A percentile compares a stretch with the other conserved stretches of the same genome.
Conservation (phyloP, 2,888 invertebrate genomes). For the Troides aeacus region DNA sequence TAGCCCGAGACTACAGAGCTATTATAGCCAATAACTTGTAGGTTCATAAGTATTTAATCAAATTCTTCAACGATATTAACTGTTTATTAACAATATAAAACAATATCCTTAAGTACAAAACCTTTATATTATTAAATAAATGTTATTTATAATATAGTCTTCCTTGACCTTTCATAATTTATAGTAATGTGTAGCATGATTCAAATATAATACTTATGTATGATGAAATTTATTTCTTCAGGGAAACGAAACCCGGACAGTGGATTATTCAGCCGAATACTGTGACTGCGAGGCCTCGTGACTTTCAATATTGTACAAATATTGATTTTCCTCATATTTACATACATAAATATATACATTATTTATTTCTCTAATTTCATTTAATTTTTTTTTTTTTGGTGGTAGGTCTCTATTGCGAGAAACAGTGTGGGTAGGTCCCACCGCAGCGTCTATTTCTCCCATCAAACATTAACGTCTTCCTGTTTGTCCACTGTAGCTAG, state of each 20-base stretch:
- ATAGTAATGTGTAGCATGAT: constrained; percentile 1
- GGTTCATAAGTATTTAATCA: neutral
- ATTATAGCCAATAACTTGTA: neutral
- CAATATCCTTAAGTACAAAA: neutral
- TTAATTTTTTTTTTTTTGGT: too few relatives aligned
- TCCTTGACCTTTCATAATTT: neutral
- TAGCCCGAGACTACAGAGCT: too few relatives aligned
- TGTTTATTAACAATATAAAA: neutral
- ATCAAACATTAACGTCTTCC: too few relatives aligned
- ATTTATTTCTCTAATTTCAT: too few relatives aligned
- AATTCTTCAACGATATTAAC: neutral
- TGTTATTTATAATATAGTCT: neutral
- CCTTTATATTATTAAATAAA: neutral
- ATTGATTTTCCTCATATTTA: neutral
- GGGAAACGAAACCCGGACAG: constrained; percentile 1
- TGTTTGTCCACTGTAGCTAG: too few relatives aligned
- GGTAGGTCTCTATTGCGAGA: too few relatives aligned
- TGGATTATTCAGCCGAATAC: neutral
- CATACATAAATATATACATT: neutral
- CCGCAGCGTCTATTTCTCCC: too few relatives aligned
- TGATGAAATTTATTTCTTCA: neutral
- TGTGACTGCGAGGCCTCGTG: neutral
- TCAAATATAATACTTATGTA: neutral
- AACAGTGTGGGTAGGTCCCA: too few relatives aligned
- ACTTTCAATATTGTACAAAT: neutral